These are phyloP conservation scores for Sisor rabdophorus DNA, from an alignment of 2,113 vertebrate genomes.

Conservation along the genomic window DNA sequence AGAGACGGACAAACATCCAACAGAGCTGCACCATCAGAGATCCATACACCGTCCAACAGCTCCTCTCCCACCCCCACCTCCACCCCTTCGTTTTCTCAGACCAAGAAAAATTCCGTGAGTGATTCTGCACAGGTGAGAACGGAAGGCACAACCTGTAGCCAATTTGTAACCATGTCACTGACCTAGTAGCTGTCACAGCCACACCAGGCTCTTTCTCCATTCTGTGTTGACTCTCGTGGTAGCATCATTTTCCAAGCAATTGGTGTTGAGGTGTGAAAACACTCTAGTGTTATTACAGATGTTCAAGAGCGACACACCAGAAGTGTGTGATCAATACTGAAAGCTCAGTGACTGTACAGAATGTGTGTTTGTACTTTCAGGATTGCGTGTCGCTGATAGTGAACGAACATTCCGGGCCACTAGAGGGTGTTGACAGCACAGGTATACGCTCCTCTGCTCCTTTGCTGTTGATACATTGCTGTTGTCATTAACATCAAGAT, in stretches of 20 bases:
- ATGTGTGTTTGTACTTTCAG: neutral
- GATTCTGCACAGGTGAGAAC: constrained; percentile 58
- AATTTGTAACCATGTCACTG: neutral
- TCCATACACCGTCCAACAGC: constrained; percentile 49
- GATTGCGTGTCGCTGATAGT: neutral
- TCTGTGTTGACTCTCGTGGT: too few relatives aligned
- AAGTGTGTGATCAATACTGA: too few relatives aligned
- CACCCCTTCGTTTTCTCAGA: constrained; percentile 44
- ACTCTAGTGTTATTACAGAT: neutral
- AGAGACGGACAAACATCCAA: constrained; percentile 46
- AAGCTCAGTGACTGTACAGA: too few relatives aligned
- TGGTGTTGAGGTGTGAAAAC: too few relatives aligned
- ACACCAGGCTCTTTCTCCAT: neutral
- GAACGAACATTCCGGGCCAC: constrained; percentile 44
- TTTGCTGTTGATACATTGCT: neutral
- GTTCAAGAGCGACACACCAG: neutral
- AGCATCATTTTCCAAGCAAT: too few relatives aligned
- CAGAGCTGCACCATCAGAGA: constrained; percentile 50
- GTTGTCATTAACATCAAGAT: neutral
- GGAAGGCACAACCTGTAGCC: neutral
- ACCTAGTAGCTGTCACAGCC: neutral
- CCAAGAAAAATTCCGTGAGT: constrained; percentile 45
- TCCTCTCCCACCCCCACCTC: constrained; percentile 37
- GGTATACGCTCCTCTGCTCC: constrained; percentile 52
- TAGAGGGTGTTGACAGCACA: constrained; percentile 55